Percentiles rank a stretch among this genome's conserved stretches.
phyloP scores from a whole-genome alignment of 2,113 vertebrate species.

The Sphyrna mokarran region DNA sequence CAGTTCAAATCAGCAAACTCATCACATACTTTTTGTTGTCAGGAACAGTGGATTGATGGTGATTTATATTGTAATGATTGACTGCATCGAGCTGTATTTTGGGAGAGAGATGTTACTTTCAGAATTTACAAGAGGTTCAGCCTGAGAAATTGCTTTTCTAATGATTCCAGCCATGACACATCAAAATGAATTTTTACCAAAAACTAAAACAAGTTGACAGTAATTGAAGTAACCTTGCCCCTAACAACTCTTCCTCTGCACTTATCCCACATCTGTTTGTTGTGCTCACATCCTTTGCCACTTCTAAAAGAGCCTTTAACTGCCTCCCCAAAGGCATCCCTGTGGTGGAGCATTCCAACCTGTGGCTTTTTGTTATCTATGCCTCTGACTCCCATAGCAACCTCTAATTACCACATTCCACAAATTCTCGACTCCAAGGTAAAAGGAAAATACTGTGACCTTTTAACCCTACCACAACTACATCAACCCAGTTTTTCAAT shows the following conservation, averaged over 20 bases:
- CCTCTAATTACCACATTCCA: slow-evolving; percentile 53
- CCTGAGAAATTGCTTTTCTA: neutral
- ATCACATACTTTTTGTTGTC: neutral
- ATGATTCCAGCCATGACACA: neutral
- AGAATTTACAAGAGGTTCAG: neutral
- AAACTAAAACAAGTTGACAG: slow-evolving; percentile 37
- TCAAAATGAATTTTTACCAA: neutral
- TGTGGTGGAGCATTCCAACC: slow-evolving; percentile 45
- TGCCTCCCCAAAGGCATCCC: slow-evolving; percentile 44
- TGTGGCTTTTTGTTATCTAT: slow-evolving; percentile 47
- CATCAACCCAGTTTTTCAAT: slow-evolving; percentile 45
- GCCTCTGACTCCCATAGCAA: slow-evolving; percentile 44
- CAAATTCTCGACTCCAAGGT: slow-evolving; percentile 45
- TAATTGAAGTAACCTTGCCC: slow-evolving; percentile 36
- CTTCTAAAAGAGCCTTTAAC: slow-evolving; percentile 50
- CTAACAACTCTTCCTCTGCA: slow-evolving; percentile 40
- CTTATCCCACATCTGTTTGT: slow-evolving; percentile 49
- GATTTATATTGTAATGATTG: neutral
- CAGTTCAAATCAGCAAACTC: neutral
- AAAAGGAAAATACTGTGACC: slow-evolving; percentile 42
- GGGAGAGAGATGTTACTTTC: neutral
- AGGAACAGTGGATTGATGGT: neutral
- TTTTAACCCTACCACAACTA: slow-evolving; percentile 40
- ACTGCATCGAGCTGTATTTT: too few relatives aligned
- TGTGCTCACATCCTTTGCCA: slow-evolving; percentile 44